phyloP scores from a whole-genome alignment of 1,140 invertebrate species.

The Brachionus asplanchnoidis region DNA sequence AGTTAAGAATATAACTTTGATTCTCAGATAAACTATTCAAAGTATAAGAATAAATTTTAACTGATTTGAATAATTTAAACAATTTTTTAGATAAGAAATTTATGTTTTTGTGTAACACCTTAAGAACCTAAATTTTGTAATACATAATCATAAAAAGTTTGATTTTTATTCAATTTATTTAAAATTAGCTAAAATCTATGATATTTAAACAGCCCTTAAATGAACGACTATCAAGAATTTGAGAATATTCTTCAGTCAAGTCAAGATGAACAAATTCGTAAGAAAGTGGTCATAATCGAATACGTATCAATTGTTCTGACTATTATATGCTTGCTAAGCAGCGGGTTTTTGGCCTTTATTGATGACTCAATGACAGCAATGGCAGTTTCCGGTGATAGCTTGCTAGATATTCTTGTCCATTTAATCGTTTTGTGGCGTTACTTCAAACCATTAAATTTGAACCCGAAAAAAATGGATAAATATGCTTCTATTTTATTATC shows the following conservation, averaged over 20 bases:
- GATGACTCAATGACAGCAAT: slow-evolving; percentile 1
- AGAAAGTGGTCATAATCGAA: slow-evolving; percentile 17
- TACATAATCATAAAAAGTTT: not conserved
- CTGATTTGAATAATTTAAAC: slow-evolving; percentile 1
- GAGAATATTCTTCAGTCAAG: not conserved
- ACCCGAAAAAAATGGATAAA: not conserved
- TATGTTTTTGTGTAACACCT: not conserved
- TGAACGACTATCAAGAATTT: not conserved
- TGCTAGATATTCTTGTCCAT: slow-evolving; percentile 17
- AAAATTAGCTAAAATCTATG: not conserved
- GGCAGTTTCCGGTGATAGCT: slow-evolving; percentile 19
- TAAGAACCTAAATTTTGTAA: not conserved
- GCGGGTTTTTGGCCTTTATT: not conserved
- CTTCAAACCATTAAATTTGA: not conserved
- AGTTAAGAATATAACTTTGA: not conserved
- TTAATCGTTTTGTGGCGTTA: slow-evolving; percentile 21
- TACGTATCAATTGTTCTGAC: slow-evolving; percentile 14
- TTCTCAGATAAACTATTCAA: not conserved
- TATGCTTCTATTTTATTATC: not conserved
- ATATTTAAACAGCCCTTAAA: not conserved
- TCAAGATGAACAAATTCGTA: not conserved
- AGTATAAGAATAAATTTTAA: not conserved
- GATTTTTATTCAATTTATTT: not conserved
- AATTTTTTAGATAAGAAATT: not conserved
- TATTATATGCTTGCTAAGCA: not conserved